Evolutionary conservation across 2,888 invertebrate genomes (phyloP), one percentile per base, ranked within the genome.

Genomic region (Drosophila mettleri): DNA sequence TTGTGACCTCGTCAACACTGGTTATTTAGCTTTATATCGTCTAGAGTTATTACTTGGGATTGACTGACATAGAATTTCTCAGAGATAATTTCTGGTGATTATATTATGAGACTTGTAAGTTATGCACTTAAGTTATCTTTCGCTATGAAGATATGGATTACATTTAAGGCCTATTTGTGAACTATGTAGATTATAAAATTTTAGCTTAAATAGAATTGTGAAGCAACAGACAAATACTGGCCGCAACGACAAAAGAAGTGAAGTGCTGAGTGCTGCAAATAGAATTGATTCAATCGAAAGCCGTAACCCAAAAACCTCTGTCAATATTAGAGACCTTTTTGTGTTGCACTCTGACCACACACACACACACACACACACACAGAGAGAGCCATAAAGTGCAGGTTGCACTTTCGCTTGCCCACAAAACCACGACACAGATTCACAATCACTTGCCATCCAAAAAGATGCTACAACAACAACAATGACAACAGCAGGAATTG

Each of bases 351-450:
- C 22, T 52, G 70, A 63, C 53, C 69, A 9, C 46, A 34, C 31
- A 20, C 58, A 70, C 12, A 29, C 54, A 67, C 10, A 29, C 64
- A 9, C 38, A 33, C 27, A n/a, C 34, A 62, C 10, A 24, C 8
- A 24, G n/a, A 9, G n/a, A n/a, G 16, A 38, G 9, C 9, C 43
- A 43, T 43, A 24, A 45, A 45, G 1, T 45, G 34, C 52, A 57
- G 36, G 34, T 54, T 70, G 65, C 80, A 88, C 88, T 83, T 83
- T 86, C 86, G 70, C 86, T 88, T 38, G 22, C 39, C 86, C 64
- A 53, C 67, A 71, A 61, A 73, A 68, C 78, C 62, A 66, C 69
- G 74, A 59, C 78, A 62, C 69, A 67, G 75, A 59, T 74, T 68
- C 66, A 41, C 62, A 76, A 61, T 49, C 72, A 71, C 51, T 75